A percentile compares a stretch with the other conserved stretches of the same genome.
These are phyloP conservation scores for Drosophila sturtevanti DNA, from an alignment of 1,140 invertebrate species.

Conservation along the genomic window DNA sequence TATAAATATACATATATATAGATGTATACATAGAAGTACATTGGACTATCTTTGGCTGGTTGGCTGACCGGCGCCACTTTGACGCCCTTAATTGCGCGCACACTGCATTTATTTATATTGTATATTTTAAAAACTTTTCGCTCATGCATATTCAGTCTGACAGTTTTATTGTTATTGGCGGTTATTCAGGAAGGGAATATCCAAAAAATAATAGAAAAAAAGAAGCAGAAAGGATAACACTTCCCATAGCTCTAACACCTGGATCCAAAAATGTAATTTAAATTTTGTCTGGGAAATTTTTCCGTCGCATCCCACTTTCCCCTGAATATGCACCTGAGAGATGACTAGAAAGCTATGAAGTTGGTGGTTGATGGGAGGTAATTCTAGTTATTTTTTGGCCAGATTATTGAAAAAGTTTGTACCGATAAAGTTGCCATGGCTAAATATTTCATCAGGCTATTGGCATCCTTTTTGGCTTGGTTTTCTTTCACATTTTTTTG, in stretches of 20 bases:
- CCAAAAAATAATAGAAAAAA: conserved; percentile 1
- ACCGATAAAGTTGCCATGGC: conserved; percentile 69
- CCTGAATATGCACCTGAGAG: conserved; percentile 51
- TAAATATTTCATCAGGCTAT: conserved; percentile 74
- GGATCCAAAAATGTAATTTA: conserved; percentile 66
- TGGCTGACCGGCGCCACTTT: conserved; percentile 43
- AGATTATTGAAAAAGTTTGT: conserved; percentile 75
- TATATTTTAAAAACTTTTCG: conserved; percentile 71
- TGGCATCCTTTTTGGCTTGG: conserved; percentile 17
- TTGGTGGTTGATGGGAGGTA: conserved; percentile 22
- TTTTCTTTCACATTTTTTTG: conserved; percentile 2
- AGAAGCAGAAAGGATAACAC: background rate
- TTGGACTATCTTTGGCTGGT: background rate
- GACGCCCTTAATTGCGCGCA: conserved; percentile 72
- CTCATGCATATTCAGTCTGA: conserved; percentile 75
- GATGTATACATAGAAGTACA: background rate
- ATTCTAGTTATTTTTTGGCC: conserved; percentile 55
- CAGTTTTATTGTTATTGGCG: conserved; percentile 78
- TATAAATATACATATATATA: background rate
- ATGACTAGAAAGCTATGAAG: conserved; percentile 23
- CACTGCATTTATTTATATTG: conserved; percentile 76
- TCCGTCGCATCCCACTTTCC: conserved; percentile 19
- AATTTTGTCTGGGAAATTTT: conserved; percentile 62
- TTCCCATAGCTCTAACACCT: background rate
- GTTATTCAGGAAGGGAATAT: conserved; percentile 42